Evolutionary conservation across 2,113 vertebrate species (phyloP).

Genomic region (Picathartes gymnocephalus): DNA sequence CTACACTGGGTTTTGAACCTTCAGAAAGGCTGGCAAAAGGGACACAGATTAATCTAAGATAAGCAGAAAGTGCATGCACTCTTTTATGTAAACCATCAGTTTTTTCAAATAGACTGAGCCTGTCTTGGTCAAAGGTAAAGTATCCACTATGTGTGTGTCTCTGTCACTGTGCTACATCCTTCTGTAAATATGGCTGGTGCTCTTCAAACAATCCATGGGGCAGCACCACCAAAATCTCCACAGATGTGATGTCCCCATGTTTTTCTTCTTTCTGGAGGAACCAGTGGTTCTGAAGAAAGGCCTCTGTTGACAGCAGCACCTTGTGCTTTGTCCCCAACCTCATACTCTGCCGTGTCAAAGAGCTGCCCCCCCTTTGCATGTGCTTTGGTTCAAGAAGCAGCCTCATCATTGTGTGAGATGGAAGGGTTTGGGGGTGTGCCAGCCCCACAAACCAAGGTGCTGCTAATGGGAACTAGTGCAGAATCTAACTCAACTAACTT

Average conservation of each 20-base stretch:
- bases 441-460: not conserved
- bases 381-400: constrained; percentile 14
- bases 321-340: not conserved
- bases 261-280: not conserved
- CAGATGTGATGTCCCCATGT: not conserved
- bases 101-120: not conserved
- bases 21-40: not conserved
- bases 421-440: not conserved
- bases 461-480: not conserved
- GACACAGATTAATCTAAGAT: not conserved
- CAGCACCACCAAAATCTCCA: not conserved
- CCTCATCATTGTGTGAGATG: not conserved
- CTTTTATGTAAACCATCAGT: not conserved
- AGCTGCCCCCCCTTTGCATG: not conserved
- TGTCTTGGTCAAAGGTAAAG: not conserved
- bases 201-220: not conserved
- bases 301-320: not conserved
- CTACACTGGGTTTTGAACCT: not conserved
- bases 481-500: constrained; percentile 55
- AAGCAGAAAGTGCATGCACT: not conserved
- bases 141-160: not conserved
- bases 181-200: not conserved
- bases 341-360: not conserved
- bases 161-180: not conserved
- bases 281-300: not conserved